Percentiles rank a stretch among this genome's conserved stretches.
These are phyloP conservation scores for Lasioglossum marginatum DNA, from an alignment of 2,888 invertebrate species.

Conservation along the genomic window DNA sequence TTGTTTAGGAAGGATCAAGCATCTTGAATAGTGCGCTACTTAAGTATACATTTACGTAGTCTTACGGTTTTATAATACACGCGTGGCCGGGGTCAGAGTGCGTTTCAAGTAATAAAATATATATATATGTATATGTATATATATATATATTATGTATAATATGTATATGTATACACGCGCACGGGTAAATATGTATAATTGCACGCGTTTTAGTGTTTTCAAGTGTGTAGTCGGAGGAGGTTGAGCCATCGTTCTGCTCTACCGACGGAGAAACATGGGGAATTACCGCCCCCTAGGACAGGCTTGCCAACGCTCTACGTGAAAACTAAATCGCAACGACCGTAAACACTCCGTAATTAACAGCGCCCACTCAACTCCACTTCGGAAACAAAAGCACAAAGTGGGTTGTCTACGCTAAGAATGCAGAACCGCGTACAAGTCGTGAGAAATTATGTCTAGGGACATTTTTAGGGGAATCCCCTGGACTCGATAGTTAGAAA, in stretches of 20 bases:
- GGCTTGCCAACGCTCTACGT: conserved; percentile 6
- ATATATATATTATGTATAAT: conserved; percentile 60
- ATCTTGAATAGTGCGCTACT: conserved; percentile 71
- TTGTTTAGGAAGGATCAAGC: conserved; percentile 71
- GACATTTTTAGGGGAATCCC: background rate
- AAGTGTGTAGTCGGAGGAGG: conserved; percentile 56
- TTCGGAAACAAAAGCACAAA: background rate
- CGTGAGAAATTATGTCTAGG: background rate
- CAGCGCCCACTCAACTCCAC: background rate
- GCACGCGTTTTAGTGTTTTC: conserved; percentile 47
- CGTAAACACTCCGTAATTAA: background rate
- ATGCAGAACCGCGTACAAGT: background rate
- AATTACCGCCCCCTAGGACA: conserved; percentile 26
- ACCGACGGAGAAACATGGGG: conserved; percentile 54
- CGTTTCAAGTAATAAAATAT: conserved; percentile 77
- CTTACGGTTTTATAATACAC: conserved; percentile 66
- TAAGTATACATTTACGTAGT: conserved; percentile 66
- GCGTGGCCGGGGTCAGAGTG: conserved; percentile 77
- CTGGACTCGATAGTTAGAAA: background rate
- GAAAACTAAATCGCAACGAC: background rate
- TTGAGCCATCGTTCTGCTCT: conserved; percentile 67
- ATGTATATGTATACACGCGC: conserved; percentile 58
- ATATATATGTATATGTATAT: conserved; percentile 67
- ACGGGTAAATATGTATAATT: conserved; percentile 46
- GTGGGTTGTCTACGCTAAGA: background rate